Evolutionary conservation across 1,140 invertebrate genomes (phyloP).

Genomic region (Arctopsyche grandis): DNA sequence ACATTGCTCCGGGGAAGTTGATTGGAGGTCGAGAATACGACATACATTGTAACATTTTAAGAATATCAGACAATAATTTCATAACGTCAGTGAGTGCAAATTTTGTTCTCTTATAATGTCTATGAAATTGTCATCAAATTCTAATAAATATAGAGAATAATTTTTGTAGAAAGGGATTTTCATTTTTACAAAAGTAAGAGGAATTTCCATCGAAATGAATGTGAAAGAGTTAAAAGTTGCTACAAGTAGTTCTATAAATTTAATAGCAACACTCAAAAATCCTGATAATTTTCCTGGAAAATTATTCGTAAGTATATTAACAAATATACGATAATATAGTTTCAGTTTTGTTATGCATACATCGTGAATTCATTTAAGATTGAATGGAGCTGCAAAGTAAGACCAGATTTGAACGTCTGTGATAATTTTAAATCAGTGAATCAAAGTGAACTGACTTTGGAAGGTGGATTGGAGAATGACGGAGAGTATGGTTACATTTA

Average conservation of each 20-base stretch:
- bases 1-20: slow-evolving; percentile 40
- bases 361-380: slow-evolving; percentile 28
- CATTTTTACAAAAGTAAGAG: slow-evolving; percentile 40
- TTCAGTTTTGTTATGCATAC: neutral
- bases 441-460: slow-evolving; percentile 45
- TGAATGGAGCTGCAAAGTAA: slow-evolving; percentile 45
- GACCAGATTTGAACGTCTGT: slow-evolving; percentile 38
- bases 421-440: slow-evolving; percentile 47
- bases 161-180: slow-evolving; percentile 51
- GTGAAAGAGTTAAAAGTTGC: slow-evolving; percentile 38
- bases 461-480: slow-evolving; percentile 45
- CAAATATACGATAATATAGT: neutral
- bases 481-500: slow-evolving; percentile 42
- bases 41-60: slow-evolving; percentile 41
- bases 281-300: slow-evolving; percentile 48
- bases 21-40: slow-evolving; percentile 45
- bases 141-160: neutral
- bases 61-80: slow-evolving; percentile 37
- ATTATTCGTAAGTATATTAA: slow-evolving; percentile 44
- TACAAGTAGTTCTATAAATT: slow-evolving; percentile 27
- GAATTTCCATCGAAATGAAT: slow-evolving; percentile 48
- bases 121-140: too few relatives aligned
- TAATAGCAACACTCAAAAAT: slow-evolving; percentile 46
- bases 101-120: slow-evolving; percentile 20
- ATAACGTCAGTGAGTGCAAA: slow-evolving; percentile 42